Conservation (phyloP, 30 jellyfish, hydroid and myxozoan species). For the Sanderia malayensis region DNA sequence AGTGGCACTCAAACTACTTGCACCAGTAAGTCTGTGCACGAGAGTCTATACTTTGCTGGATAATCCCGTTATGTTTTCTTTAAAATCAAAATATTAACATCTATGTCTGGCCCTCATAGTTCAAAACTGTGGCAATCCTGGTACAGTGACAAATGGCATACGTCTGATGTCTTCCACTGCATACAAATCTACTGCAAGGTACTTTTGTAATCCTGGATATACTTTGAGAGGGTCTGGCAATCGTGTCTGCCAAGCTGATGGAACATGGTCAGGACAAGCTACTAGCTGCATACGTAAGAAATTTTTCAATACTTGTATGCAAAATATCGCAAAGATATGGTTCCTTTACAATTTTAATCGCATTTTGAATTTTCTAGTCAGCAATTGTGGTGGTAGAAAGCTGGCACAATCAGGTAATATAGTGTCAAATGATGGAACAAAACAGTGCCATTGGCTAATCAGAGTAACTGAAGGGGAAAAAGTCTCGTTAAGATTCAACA, state of each 20-base stretch:
- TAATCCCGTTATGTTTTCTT: no score
- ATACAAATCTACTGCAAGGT: conserved; percentile 30
- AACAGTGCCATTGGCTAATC: conserved; percentile 80
- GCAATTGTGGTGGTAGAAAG: conserved; percentile 54
- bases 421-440: conserved; percentile 39
- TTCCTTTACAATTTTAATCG: no score
- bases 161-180: conserved; percentile 7
- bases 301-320: no score
- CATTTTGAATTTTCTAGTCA: conserved; percentile 14
- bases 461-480: conserved; percentile 83
- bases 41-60: no score
- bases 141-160: conserved; percentile 32
- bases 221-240: conserved; percentile 41
- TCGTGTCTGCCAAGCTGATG: conserved; percentile 66
- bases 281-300: conserved; percentile 28
- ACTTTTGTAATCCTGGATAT: conserved; percentile 60
- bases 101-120: no score
- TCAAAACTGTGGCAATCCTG: conserved; percentile 72
- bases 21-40: conserved; percentile 85
- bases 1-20: conserved; percentile 80
- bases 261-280: conserved; percentile 54
- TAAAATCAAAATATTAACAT: no score
- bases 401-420: conserved; percentile 40
- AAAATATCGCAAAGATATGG: no score
- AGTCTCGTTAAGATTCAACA: conserved; percentile 55